phyloP scores from a whole-genome alignment of 2,888 invertebrate genomes.

The Apodemia hepburni region DNA sequence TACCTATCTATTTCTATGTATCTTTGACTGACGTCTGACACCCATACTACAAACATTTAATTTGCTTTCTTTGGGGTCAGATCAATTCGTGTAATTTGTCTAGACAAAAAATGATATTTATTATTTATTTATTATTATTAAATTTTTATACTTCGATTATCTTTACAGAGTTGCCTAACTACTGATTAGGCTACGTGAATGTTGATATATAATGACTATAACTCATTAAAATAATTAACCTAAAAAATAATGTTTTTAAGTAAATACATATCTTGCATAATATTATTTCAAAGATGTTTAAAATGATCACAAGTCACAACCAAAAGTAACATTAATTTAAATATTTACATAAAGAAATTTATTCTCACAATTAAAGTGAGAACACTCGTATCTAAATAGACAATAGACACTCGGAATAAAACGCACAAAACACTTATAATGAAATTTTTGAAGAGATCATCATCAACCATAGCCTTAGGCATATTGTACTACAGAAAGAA shows the following conservation, averaged over 20 bases:
- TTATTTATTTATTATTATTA: too few species aligned
- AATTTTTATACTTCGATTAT: too few species aligned
- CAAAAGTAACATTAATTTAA: neutral
- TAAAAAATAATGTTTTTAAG: too few species aligned
- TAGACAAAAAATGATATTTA: too few species aligned
- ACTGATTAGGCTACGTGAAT: neutral
- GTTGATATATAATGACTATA: too few species aligned
- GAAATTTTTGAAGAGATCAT: conserved; percentile 18
- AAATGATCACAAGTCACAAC: neutral
- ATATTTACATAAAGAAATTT: neutral
- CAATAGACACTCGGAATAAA: conserved; percentile 15
- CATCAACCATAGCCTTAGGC: conserved; percentile 19
- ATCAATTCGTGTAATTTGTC: too few species aligned
- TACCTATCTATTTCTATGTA: too few species aligned
- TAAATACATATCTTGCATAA: neutral
- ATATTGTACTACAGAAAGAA: conserved; percentile 41
- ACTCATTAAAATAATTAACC: too few species aligned
- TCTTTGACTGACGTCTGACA: too few species aligned
- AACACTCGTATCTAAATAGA: conserved; percentile 17
- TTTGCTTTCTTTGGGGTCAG: too few species aligned
- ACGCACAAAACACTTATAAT: conserved; percentile 13
- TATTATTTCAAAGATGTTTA: neutral
- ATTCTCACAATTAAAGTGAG: conserved; percentile 18
- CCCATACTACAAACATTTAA: too few species aligned
- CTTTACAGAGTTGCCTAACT: too few species aligned